Conservation (phyloP, 1,140 invertebrate species). For the Drosophila sechellia region DNA sequence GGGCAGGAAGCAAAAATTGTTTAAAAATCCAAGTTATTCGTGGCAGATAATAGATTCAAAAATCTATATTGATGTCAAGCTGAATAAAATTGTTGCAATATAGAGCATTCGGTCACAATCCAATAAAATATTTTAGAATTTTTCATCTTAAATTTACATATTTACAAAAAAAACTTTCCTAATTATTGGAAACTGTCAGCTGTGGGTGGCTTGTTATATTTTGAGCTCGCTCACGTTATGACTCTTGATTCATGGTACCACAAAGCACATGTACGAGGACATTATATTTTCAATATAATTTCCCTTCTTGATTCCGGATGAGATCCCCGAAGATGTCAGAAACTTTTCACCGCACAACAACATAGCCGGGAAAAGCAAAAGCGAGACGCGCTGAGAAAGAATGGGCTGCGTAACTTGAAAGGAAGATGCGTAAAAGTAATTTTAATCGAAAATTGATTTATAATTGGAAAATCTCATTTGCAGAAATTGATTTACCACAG, state of each 20-base stretch:
- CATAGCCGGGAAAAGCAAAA: slow-evolving; percentile 26
- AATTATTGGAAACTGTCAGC: no score
- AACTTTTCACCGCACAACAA: slow-evolving; percentile 52
- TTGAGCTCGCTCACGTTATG: no score
- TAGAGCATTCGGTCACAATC: no score
- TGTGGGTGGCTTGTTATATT: no score
- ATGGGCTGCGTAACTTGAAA: slow-evolving; percentile 37
- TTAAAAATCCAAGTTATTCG: background rate
- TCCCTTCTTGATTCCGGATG: background rate
- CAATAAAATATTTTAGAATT: no score
- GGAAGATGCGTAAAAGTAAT: slow-evolving; percentile 80
- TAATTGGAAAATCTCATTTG: slow-evolving; percentile 84
- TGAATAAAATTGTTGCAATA: background rate
- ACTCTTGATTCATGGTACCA: background rate
- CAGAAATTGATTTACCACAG: slow-evolving; percentile 84
- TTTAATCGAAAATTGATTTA: slow-evolving; percentile 85
- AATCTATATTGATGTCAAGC: background rate
- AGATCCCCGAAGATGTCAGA: slow-evolving; percentile 29
- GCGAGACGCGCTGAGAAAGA: background rate
- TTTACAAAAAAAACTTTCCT: no score
- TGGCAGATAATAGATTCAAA: background rate
- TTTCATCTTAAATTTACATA: no score
- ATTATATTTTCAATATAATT: background rate
- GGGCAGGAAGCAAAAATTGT: background rate
- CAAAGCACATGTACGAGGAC: background rate